Evolutionary conservation across 1,140 invertebrate genomes (phyloP), one percentile per base, ranked within the genome.

Genomic region (Nixonia krombeini): DNA sequence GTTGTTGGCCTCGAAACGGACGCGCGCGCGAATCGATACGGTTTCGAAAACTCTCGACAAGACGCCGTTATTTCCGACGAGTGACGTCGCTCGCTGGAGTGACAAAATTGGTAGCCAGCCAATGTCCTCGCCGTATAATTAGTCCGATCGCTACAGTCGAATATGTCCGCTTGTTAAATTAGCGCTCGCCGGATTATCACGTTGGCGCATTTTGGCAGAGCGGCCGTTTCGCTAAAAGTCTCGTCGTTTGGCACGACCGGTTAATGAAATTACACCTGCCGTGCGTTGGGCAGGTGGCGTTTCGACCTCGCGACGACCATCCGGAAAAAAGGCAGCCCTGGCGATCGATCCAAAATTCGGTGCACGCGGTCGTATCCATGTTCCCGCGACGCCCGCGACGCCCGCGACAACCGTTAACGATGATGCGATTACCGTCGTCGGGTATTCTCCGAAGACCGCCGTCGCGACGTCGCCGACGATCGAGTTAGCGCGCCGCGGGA

Each of bases 391-490:
- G 17, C 38, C 7, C 18, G 38, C 38, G 18, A 40, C 38, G 38
- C 18, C 18, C 18, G 18, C 18, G 38, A 18, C 38, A 40, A 18
- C 16, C 38, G 38, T 18, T 40, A 40, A 40, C 38, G 38, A 40
- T 40, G 38, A 40, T 40, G 18, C 38, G 38, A 40, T 40, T 40
- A 40, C 9, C 38, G 38, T 15, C 18, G 18, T 18, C 38, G 38
- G 17, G 38, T 18, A 40, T 40, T 18, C 38, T 40, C 38, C 17
- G 38, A 40, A 40, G 38, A 18, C 38, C 10, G 56, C 33, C 50
- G 50, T 51, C 45, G 35, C 41, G 53, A 46, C 35, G 18, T 8
- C 15, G 45, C 40, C 21, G n/a, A n/a, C n/a, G n/a, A n/a, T n/a
- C n/a, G n/a, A n/a, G n/a, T n/a, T n/a, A n/a, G n/a, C n/a, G 6